These are phyloP conservation scores for Eira barbara DNA, from an alignment of 2,113 vertebrate genomes.

Conservation along the genomic window DNA sequence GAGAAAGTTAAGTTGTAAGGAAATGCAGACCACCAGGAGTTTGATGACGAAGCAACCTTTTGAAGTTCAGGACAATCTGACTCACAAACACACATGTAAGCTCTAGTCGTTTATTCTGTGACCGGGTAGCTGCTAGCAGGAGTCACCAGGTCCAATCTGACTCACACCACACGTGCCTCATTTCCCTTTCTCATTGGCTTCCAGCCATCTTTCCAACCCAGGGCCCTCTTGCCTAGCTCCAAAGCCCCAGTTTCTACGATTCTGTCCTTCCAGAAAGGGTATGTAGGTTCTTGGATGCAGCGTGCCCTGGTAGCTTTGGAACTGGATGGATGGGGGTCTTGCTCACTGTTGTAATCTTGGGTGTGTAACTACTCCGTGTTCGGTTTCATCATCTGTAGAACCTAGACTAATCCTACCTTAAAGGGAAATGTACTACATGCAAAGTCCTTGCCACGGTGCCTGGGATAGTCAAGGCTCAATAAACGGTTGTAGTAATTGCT, in stretches of 20 bases:
- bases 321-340: not conserved
- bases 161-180: not conserved
- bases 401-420: not conserved
- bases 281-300: not conserved
- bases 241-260: not conserved
- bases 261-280: not conserved
- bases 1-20: conserved; percentile 21
- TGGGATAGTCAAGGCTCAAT: not conserved
- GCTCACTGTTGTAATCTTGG: not conserved
- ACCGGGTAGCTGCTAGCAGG: not conserved
- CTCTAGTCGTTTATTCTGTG: not conserved
- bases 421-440: not conserved
- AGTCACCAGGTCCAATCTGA: not conserved
- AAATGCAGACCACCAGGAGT: not conserved
- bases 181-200: conserved; percentile 18
- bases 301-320: not conserved
- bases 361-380: not conserved
- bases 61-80: not conserved
- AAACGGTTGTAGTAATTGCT: not conserved
- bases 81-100: not conserved
- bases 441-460: not conserved
- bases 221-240: not conserved
- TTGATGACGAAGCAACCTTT: not conserved
- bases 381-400: not conserved
- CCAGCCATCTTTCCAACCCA: not conserved